phyloP scores from a whole-genome alignment of 1,140 invertebrate species.

The Glossosoma conforme region DNA sequence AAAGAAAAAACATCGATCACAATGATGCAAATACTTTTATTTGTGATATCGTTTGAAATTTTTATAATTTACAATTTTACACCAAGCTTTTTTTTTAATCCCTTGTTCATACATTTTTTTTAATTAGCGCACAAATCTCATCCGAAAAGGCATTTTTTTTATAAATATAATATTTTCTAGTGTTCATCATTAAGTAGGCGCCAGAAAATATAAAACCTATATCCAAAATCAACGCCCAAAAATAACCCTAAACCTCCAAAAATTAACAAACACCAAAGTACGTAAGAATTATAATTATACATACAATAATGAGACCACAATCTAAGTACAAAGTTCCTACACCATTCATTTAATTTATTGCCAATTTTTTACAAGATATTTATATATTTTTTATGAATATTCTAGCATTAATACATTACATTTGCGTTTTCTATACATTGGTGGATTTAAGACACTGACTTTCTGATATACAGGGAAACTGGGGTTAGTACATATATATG shows the following conservation, averaged over 20 bases:
- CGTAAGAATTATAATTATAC: neutral
- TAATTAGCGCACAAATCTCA: slow-evolving; percentile 28
- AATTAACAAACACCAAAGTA: neutral
- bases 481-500: too few relatives aligned
- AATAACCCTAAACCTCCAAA: neutral
- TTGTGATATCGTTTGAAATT: slow-evolving; percentile 31
- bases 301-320: too few relatives aligned
- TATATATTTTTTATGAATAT: too few relatives aligned
- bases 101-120: slow-evolving; percentile 30
- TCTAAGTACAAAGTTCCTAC: too few relatives aligned
- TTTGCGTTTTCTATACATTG: too few relatives aligned
- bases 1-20: too few relatives aligned
- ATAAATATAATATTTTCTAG: slow-evolving; percentile 13
- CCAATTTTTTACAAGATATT: too few relatives aligned
- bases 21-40: slow-evolving; percentile 32
- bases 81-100: slow-evolving; percentile 29
- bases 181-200: slow-evolving; percentile 4
- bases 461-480: too few relatives aligned
- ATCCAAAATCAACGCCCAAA: slow-evolving; percentile 10
- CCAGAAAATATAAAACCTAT: slow-evolving; percentile 12
- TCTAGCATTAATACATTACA: too few relatives aligned
- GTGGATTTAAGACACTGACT: too few relatives aligned
- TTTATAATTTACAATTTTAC: slow-evolving; percentile 31
- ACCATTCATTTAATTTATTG: too few relatives aligned
- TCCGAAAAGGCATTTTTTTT: slow-evolving; percentile 31